A percentile compares a stretch with the other conserved stretches of the same genome.
Evolutionary conservation across 1,140 invertebrate species (phyloP).

Genomic region (Scaptomyza pallida): DNA sequence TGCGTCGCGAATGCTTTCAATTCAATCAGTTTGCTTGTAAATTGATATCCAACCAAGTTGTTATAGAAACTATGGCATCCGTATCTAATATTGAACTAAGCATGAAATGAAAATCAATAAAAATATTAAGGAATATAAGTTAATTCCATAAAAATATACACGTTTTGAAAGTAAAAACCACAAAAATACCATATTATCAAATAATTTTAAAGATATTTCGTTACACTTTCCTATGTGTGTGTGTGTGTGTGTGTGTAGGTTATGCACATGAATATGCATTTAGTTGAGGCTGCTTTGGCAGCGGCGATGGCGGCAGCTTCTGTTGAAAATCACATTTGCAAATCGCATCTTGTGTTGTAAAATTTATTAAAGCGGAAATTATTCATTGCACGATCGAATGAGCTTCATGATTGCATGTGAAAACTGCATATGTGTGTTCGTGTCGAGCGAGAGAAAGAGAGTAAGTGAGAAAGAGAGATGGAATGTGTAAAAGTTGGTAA

Average conservation of each 20-base stretch:
- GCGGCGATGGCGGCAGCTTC: constrained; percentile 28
- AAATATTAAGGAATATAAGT: background rate
- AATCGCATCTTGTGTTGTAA: constrained; percentile 80
- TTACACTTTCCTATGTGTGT: no score
- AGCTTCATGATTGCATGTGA: constrained; percentile 66
- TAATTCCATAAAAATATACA: background rate
- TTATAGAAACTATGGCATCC: constrained; percentile 18
- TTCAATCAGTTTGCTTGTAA: constrained; percentile 10
- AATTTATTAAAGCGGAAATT: constrained; percentile 83
- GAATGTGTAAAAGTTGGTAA: constrained; percentile 11
- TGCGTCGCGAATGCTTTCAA: background rate
- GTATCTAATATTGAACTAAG: constrained; percentile 7
- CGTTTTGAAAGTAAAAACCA: background rate
- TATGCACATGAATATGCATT: constrained; percentile 12
- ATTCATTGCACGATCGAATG: constrained; percentile 83
- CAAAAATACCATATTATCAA: background rate
- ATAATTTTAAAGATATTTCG: no score
- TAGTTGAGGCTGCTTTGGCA: constrained; percentile 28
- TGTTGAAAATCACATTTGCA: constrained; percentile 60
- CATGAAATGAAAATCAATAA: background rate
- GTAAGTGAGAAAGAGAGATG: no score
- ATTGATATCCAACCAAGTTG: constrained; percentile 13
- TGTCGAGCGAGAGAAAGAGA: background rate
- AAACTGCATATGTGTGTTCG: constrained; percentile 1
- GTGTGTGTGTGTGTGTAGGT: background rate